phyloP scores from a whole-genome alignment of 2,797 vertebrate species.

The Sebastolobus altivelis region DNA sequence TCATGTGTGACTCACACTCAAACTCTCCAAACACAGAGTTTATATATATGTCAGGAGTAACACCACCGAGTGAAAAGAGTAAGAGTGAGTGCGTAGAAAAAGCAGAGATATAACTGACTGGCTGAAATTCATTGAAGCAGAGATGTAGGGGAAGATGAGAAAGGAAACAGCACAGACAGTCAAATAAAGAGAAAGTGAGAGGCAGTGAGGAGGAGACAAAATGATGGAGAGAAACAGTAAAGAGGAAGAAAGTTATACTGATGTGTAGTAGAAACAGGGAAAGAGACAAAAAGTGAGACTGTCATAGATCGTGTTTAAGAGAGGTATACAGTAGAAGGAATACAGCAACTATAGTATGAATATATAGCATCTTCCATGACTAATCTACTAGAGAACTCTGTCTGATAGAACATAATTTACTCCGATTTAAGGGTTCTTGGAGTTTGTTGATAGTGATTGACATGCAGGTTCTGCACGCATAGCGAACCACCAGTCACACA shows the following conservation, averaged over 20 bases:
- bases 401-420: too few species aligned
- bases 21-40: conserved; percentile 23
- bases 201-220: not conserved
- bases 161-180: not conserved
- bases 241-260: not conserved
- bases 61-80: conserved; percentile 7
- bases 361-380: too few species aligned
- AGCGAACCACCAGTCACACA: too few species aligned
- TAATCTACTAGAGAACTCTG: too few species aligned
- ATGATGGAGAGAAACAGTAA: not conserved
- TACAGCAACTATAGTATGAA: not conserved
- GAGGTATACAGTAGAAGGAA: not conserved
- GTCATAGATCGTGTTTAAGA: not conserved
- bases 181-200: not conserved
- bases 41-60: conserved; percentile 22
- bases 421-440: too few species aligned
- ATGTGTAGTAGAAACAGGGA: not conserved
- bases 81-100: not conserved
- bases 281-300: not conserved
- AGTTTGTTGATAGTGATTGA: too few species aligned
- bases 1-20: conserved; percentile 47
- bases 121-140: conserved; percentile 11
- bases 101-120: conserved; percentile 22
- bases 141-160: not conserved
- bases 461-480: too few species aligned